Conservation (phyloP, 2,888 invertebrate genomes). For the Dioctria rufipes region DNA sequence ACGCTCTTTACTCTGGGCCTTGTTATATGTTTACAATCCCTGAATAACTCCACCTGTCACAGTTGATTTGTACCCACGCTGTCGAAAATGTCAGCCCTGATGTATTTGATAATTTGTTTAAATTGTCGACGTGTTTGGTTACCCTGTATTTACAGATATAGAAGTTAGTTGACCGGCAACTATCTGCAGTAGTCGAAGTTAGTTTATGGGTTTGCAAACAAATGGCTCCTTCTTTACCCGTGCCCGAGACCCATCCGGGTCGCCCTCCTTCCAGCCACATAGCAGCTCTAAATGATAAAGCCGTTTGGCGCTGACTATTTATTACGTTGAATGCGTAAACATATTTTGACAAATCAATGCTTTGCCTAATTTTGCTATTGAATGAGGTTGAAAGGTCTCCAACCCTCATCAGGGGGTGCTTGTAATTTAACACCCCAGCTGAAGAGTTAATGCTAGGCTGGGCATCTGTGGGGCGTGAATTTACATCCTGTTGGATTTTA, state of each 20-base stretch:
- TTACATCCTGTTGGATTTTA: background rate
- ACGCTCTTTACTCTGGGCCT: slow-evolving; percentile 18
- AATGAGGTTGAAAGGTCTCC: background rate
- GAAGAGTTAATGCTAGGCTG: slow-evolving; percentile 2
- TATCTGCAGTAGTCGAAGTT: slow-evolving; percentile 31
- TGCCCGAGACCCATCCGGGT: background rate
- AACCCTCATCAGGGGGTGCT: background rate
- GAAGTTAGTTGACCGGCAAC: slow-evolving; percentile 36
- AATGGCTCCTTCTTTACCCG: background rate
- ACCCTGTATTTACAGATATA: slow-evolving; percentile 44
- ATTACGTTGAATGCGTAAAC: slow-evolving; percentile 37
- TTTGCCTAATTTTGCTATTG: slow-evolving; percentile 14
- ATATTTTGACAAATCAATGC: slow-evolving; percentile 50
- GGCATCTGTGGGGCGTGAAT: background rate
- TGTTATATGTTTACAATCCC: slow-evolving; percentile 42
- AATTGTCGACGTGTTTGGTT: slow-evolving; percentile 43
- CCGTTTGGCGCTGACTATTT: slow-evolving; percentile 32
- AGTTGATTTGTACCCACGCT: slow-evolving; percentile 48
- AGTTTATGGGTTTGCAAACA: slow-evolving; percentile 47
- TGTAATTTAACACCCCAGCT: slow-evolving; percentile 17
- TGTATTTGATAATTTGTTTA: slow-evolving; percentile 50
- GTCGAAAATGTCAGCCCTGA: slow-evolving; percentile 40
- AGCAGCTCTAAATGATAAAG: slow-evolving; percentile 38
- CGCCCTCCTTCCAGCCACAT: background rate
- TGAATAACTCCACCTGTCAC: slow-evolving; percentile 44